Evolutionary conservation across 2,888 invertebrate genomes (phyloP), one percentile per base, ranked within the genome.

Genomic region (Kuschelorhynchus macadamiae): DNA sequence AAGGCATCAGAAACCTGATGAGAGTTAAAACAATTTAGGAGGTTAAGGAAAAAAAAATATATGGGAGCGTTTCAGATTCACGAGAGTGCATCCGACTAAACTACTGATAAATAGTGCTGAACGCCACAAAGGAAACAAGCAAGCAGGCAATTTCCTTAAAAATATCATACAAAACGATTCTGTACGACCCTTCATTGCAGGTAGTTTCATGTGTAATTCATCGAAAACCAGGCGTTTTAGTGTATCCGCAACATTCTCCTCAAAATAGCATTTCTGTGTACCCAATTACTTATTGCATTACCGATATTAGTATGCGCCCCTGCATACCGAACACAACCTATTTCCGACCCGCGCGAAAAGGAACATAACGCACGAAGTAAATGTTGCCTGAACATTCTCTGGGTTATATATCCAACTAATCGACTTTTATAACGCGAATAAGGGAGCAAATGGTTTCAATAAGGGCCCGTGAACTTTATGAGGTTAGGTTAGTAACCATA

Each of bases 361-460:
- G 36, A 36, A 36, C 36, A 36, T 36, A 36, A 11, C 12, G 12
- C n/a, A 7, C 36, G 36, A 36, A 36, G 36, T 36, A 12, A 36
- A 36, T 36, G 36, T 11, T 36, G 11, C 12, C 11, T 11, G 7
- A 11, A 36, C 36, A 36, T 36, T 53, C 17, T 53, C 41, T 7
- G 39, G 16, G 36, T 36, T 46, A 62, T 62, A 44, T 62, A 62
- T 62, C 12, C 16, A 21, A 16, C 36, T 47, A 47, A 42, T 55
- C 52, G 63, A 63, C 63, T 47, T 63, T 63, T 63, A 63, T 55
- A 63, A 55, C 36, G 30, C 44, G 44, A 63, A 63, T 63, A 44
- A 44, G 44, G 17, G 20, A 44, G 44, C 63, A 53, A 63, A 55
- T 55, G 63, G 53, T 53, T 63, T 62, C 52, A 62, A 62, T 53